These are phyloP conservation scores for Actinernus sp. DNA, from an alignment of 92 coral and sea anemone species.

Conservation along the genomic window DNA sequence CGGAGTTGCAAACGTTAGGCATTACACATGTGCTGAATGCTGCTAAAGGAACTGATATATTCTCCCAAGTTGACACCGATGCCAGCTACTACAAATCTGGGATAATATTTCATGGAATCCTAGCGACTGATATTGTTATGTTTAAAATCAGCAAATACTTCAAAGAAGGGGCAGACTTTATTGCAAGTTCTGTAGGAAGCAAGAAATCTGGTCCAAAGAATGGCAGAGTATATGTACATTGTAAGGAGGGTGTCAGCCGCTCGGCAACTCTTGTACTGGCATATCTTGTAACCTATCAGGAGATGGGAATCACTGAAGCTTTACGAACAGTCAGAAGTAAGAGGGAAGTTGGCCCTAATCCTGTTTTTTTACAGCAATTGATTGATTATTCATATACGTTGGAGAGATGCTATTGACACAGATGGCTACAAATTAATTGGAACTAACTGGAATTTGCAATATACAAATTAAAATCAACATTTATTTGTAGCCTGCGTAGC, in stretches of 20 bases:
- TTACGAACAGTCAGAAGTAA: slow-evolving; percentile 56
- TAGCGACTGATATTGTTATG: slow-evolving; percentile 62
- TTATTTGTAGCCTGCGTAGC: too few species aligned
- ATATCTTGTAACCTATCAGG: slow-evolving; percentile 72
- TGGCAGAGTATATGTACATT: slow-evolving; percentile 60
- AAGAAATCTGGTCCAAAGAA: slow-evolving; percentile 44
- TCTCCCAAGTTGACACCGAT: slow-evolving; percentile 71
- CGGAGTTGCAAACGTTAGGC: slow-evolving; percentile 49
- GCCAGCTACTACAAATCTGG: slow-evolving; percentile 81
- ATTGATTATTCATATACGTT: slow-evolving; percentile 62
- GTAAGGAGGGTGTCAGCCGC: slow-evolving; percentile 72
- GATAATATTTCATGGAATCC: slow-evolving; percentile 74
- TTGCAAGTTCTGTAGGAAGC: slow-evolving; percentile 67
- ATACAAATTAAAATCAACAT: too few species aligned
- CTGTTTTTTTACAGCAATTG: slow-evolving; percentile 77
- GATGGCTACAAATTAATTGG: too few species aligned
- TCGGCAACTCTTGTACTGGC: slow-evolving; percentile 80
- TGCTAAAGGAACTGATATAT: slow-evolving; percentile 65
- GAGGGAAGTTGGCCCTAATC: slow-evolving; percentile 70
- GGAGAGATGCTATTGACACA: slow-evolving; percentile 15
- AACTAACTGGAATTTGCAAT: too few species aligned
- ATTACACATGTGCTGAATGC: slow-evolving; percentile 85
- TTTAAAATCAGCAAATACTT: slow-evolving; percentile 62
- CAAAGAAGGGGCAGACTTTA: slow-evolving; percentile 72
- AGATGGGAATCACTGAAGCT: slow-evolving; percentile 68